A percentile compares a stretch with the other conserved stretches of the same genome.
phyloP scores from a whole-genome alignment of 2,113 vertebrate species.

The Sapayoa aenigma region DNA sequence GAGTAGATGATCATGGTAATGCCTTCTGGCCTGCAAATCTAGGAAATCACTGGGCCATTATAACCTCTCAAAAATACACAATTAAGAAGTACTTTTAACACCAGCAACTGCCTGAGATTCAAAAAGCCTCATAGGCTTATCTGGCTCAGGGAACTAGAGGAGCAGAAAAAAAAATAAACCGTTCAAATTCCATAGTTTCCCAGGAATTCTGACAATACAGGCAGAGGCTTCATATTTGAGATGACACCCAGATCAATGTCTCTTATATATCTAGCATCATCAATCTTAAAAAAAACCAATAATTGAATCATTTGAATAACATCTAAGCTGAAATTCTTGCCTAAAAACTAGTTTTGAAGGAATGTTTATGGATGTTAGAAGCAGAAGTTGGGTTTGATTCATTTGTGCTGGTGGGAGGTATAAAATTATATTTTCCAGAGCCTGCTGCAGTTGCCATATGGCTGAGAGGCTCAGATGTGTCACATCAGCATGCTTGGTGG shows the following conservation, averaged over 20 bases:
- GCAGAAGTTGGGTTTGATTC: neutral
- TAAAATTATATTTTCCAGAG: neutral
- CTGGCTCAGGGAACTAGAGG: neutral
- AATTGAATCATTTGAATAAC: neutral
- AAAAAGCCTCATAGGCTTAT: slow-evolving; percentile 30
- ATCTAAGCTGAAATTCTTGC: neutral
- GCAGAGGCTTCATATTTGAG: neutral
- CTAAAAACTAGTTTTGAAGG: neutral
- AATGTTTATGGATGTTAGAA: neutral
- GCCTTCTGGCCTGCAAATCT: slow-evolving; percentile 49
- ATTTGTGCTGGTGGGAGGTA: neutral
- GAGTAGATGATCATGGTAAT: slow-evolving; percentile 24
- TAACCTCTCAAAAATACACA: slow-evolving; percentile 30
- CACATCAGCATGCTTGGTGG: neutral
- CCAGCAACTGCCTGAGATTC: slow-evolving; percentile 19
- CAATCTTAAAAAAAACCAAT: too few relatives aligned
- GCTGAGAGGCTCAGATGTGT: neutral
- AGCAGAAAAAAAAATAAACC: neutral
- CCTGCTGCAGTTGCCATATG: neutral
- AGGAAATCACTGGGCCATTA: slow-evolving; percentile 50
- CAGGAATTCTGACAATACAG: neutral
- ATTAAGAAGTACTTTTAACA: slow-evolving; percentile 55
- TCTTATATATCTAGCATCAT: neutral
- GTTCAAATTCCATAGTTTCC: neutral
- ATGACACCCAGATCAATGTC: neutral